Base-by-base conservation (phyloP, 23 tunicate genomes). In the Ciona savignyi region DNA sequence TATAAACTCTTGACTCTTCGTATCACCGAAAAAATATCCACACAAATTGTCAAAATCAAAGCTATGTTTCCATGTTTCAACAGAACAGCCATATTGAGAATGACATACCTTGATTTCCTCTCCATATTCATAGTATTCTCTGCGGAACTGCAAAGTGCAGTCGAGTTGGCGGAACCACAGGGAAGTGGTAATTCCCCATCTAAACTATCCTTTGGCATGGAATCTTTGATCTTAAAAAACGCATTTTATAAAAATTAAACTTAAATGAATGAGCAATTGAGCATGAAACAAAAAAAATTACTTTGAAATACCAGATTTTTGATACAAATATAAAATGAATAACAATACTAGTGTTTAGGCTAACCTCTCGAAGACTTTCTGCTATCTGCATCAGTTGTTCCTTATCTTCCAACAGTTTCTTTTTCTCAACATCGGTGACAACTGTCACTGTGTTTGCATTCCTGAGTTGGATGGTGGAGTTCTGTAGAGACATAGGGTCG, bases 381-480 rank as follows among this genome's bases (percentile, higher is more conserved):
- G 83, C 83, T 34, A 85, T 3, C 0, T 63, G 25, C 60, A 86
- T 66, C n/a, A 86, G 26, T 25, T 74, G 21, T 11, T 79, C 35
- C 42, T 86, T 86, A 4, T 56, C 56, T 68, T 74, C 67, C 61
- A 71, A 15, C 25, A 61, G 27, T 72, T 9, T 51, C 25, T 27
- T 32, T 29, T 82, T 77, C 29, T 88, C 80, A 2, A 61, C 83
- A 0, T 88, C 88, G 6, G 27, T 31, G 1, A 88, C 48, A 29
- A 51, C 19, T 2, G 66, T 60, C 32, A 88, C 62, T 24, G 35
- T 63, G 64, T 77, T 76, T 23, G 56, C 56, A 15, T 42, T 42
- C 15, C 61, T 65, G 4, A 82, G 30, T 2, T 60, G 75, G 25
- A 74, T 6, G 27, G 32, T 61, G 2, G 75, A 82, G 66, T 82